Base-by-base conservation (phyloP, 1,140 invertebrate genomes). In the Steinernema feltiae region DNA sequence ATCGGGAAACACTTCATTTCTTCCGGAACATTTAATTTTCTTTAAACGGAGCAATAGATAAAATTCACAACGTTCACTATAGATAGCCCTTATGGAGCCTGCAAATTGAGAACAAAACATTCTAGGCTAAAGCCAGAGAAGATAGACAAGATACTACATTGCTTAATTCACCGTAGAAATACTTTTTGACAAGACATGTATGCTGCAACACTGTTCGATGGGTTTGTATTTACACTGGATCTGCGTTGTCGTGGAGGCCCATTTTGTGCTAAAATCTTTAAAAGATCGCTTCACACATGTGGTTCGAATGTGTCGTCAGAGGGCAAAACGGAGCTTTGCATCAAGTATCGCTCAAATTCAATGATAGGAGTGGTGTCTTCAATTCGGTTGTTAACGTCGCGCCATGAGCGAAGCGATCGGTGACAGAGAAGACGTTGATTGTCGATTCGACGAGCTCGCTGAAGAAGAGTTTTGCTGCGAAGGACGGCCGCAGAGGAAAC, bases 361-460 rank as follows among this genome's bases (percentile, higher is more conserved):
- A 78, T 71, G 30, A 78, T 78, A n/a, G 77, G 77, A 7, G 70
- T 32, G 12, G 70, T 32, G 30, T 78, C 77, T 31, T 78, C 77
- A 1, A 48, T 21, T 1, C 77, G 73, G 12, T 74, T 48, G 27
- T 72, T 29, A 70, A 74, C 1, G 32, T 78, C 77, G 30, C 77
- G 35, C 77, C 77, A 78, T 0, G 77, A 78, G 31, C 77, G 73
- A 24, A 78, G 77, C 0, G 77, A 78, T 15, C 77, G 69, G 2
- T 70, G 48, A 32, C 77, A 78, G 0, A 78, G 30, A 32, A 78
- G 46, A 0, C 77, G 74, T 46, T 78, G 77, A 48, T 78, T 78
- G 70, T 78, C 77, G 30, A 78, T 76, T 0, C 77, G 69, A 1
- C 77, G 73, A 46, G 75, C 72, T 2, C 77, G 69, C 18, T 46